phyloP scores from a whole-genome alignment of 2,113 vertebrate species.

The Grantiella picta region DNA sequence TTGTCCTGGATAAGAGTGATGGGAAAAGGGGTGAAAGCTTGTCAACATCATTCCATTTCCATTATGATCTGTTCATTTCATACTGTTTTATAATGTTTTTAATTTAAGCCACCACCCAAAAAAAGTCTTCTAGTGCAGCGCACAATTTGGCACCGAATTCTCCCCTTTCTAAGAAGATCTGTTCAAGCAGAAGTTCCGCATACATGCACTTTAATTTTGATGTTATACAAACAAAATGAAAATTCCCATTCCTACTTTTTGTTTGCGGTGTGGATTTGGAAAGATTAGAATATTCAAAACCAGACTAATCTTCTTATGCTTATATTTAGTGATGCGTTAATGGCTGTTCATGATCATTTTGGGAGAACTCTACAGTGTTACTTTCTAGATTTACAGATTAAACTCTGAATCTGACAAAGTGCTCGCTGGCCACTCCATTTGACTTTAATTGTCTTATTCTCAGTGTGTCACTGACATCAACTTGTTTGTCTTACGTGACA shows the following conservation, averaged over 20 bases:
- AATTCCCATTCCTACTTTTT: not conserved
- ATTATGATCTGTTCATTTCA: not conserved
- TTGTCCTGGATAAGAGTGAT: not conserved
- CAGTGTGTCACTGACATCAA: not conserved
- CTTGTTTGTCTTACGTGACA: not conserved
- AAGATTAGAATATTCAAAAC: constrained; percentile 33
- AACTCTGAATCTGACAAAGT: not conserved
- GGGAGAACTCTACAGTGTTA: not conserved
- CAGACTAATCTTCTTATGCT: constrained; percentile 24
- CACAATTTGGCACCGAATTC: not conserved
- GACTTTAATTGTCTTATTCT: not conserved
- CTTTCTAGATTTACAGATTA: not conserved
- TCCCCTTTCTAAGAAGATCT: not conserved
- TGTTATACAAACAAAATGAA: not conserved
- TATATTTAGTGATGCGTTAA: not conserved
- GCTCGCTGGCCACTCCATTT: not conserved
- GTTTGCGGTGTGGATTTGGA: not conserved
- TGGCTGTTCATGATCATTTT: not conserved
- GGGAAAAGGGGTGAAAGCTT: not conserved
- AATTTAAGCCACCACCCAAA: accelerated
- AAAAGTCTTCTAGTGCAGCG: not conserved
- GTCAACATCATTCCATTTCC: not conserved
- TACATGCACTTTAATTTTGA: not conserved
- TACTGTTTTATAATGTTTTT: not conserved
- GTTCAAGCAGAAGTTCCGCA: not conserved